Percentiles rank a stretch among this genome's conserved stretches.
These are phyloP conservation scores for Tragelaphus imberbis DNA, from an alignment of 2,113 vertebrate genomes.

Conservation along the genomic window DNA sequence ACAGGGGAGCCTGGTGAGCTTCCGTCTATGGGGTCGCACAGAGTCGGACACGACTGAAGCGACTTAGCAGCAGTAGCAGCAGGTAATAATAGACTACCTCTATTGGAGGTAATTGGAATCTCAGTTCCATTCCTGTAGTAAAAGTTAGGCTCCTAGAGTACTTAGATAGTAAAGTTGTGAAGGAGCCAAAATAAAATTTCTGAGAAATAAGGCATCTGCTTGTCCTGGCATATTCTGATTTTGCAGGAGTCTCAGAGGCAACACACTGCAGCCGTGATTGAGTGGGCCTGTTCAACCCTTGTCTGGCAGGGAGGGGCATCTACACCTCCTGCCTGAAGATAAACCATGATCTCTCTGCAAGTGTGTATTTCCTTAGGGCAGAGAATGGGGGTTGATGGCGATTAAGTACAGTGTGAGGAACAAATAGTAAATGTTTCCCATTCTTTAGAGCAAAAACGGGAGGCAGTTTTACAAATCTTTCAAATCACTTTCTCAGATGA, in stretches of 20 bases:
- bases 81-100: background rate
- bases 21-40: no score
- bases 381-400: background rate
- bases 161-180: background rate
- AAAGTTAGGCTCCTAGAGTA: background rate
- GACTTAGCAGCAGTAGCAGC: no score
- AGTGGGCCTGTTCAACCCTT: background rate
- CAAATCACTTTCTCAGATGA: background rate
- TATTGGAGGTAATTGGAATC: background rate
- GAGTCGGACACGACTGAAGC: no score
- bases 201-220: background rate
- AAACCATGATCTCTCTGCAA: background rate
- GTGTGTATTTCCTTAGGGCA: background rate
- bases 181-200: constrained; percentile 16
- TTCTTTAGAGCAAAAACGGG: background rate
- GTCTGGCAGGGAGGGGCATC: background rate
- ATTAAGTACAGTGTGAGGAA: background rate
- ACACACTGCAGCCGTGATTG: background rate
- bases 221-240: background rate
- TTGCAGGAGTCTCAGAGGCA: background rate
- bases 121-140: background rate
- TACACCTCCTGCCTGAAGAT: background rate
- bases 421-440: background rate
- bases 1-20: no score
- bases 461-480: constrained; percentile 10